Evolutionary conservation across 2,797 vertebrate species (phyloP).

Genomic region (Lithobates sylvaticus): DNA sequence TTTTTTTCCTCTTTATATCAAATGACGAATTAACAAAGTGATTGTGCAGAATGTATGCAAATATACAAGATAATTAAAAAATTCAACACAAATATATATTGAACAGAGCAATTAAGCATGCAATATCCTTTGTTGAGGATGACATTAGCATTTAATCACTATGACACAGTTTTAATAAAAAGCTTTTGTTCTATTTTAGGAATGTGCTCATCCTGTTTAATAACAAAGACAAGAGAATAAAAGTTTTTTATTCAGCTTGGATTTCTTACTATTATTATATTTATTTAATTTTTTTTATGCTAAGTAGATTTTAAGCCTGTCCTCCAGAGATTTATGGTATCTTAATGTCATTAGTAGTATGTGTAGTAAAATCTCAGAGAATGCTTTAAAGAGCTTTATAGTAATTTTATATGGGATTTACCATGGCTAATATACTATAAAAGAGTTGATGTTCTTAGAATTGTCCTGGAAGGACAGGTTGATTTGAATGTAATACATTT

Average conservation of each 20-base stretch:
- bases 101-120: not conserved
- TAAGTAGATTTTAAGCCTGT: not conserved
- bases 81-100: not conserved
- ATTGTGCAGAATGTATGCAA: not conserved
- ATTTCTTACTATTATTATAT: not conserved
- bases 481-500: not conserved
- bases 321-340: not conserved
- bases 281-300: not conserved
- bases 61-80: slow-evolving; percentile 15
- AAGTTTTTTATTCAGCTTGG: not conserved
- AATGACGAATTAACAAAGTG: not conserved
- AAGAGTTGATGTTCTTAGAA: not conserved
- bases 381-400: not conserved
- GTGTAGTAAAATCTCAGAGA: not conserved
- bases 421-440: not conserved
- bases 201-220: not conserved
- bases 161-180: slow-evolving; percentile 5
- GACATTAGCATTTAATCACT: not conserved
- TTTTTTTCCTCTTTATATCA: not conserved
- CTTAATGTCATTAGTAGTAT: not conserved
- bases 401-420: not conserved
- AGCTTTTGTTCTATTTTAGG: slow-evolving; percentile 14
- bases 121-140: not conserved
- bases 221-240: not conserved
- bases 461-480: not conserved